These are phyloP conservation scores for Lasioglossum lativentre DNA, from an alignment of 2,888 invertebrate genomes.

Conservation along the genomic window DNA sequence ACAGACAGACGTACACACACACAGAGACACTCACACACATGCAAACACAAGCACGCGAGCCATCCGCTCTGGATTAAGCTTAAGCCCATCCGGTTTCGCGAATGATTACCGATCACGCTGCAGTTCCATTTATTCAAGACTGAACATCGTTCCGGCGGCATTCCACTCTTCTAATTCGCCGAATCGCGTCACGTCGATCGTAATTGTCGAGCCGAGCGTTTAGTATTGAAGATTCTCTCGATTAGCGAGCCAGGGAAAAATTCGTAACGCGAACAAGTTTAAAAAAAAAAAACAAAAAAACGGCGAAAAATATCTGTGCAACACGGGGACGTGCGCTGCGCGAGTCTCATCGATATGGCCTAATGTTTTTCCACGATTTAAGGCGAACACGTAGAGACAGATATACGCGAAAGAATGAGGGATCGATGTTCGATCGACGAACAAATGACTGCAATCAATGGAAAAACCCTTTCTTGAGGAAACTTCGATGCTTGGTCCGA, in stretches of 20 bases:
- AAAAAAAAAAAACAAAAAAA: rapidly evolving
- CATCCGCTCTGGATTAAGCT: slow-evolving; percentile 67
- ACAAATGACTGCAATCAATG: slow-evolving; percentile 50
- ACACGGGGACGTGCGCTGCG: neutral
- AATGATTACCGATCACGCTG: slow-evolving; percentile 29
- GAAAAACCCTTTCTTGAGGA: slow-evolving; percentile 31
- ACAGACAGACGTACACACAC: neutral
- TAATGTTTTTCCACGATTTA: slow-evolving; percentile 48
- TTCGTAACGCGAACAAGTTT: neutral
- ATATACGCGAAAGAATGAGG: slow-evolving; percentile 7
- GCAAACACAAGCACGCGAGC: slow-evolving; percentile 19
- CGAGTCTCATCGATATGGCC: slow-evolving; percentile 44
- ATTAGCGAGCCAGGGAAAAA: neutral
- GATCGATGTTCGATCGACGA: slow-evolving; percentile 63
- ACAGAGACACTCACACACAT: neutral
- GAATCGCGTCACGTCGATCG: slow-evolving; percentile 23
- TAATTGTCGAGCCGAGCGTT: slow-evolving; percentile 21
- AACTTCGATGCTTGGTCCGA: slow-evolving; percentile 63
- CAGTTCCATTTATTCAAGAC: slow-evolving; percentile 58
- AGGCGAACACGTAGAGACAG: neutral
- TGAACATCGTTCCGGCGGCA: slow-evolving; percentile 56
- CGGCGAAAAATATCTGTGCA: neutral
- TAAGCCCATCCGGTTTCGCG: slow-evolving; percentile 53
- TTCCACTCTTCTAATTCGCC: slow-evolving; percentile 31
- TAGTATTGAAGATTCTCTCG: neutral